phyloP scores from a whole-genome alignment of 2,797 vertebrate genomes.

The Neoniphon sammara region DNA sequence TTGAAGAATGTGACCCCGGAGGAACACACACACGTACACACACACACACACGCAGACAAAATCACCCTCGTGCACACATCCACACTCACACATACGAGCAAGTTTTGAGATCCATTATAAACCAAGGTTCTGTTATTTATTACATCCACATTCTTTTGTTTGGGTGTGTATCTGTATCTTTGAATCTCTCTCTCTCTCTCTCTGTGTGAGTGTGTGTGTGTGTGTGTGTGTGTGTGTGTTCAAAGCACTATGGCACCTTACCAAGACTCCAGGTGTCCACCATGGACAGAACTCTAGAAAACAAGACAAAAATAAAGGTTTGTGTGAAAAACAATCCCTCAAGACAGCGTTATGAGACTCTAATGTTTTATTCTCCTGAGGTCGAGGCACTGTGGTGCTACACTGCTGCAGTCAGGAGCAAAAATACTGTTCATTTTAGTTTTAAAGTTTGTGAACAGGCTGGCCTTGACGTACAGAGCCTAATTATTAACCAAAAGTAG shows the following conservation, averaged over 20 bases:
- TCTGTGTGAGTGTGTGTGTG: conserved; percentile 3
- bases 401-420: conserved; percentile 30
- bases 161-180: conserved; percentile 15
- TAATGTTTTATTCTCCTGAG: conserved; percentile 36
- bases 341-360: conserved; percentile 48
- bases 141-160: conserved; percentile 6
- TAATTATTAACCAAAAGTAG: conserved; percentile 46
- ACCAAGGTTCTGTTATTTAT: conserved; percentile 43
- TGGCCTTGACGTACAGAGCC: conserved; percentile 28
- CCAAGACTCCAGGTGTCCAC: conserved; percentile 87
- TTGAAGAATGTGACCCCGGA: conserved; percentile 55
- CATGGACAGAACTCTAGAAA: conserved; percentile 90
- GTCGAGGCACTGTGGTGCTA: conserved; percentile 19
- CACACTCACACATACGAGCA: neutral
- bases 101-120: conserved; percentile 31
- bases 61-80: neutral
- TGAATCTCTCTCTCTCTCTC: neutral
- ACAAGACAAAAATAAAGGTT: conserved; percentile 46
- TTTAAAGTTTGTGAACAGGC: conserved; percentile 47
- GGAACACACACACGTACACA: conserved; percentile 34
- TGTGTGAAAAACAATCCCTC: conserved; percentile 63
- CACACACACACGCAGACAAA: neutral
- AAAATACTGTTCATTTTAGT: conserved; percentile 39
- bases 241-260: conserved; percentile 73
- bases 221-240: conserved; percentile 12